Evolutionary conservation across 2,888 invertebrate genomes (phyloP).

Genomic region (Macaria notata): DNA sequence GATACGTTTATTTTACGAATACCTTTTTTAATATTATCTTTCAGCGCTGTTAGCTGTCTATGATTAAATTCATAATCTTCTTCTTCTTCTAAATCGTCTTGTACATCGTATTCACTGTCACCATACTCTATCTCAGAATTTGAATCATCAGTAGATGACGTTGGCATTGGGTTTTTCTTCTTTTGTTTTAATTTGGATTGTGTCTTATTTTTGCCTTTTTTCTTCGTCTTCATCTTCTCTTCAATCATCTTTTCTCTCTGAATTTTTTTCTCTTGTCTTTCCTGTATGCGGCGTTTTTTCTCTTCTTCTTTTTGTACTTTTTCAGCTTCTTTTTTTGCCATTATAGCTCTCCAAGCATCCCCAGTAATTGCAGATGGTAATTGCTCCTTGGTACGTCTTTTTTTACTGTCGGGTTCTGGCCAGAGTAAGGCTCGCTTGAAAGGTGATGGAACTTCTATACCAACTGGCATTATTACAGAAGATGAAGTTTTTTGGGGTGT

Average conservation of each 20-base stretch:
- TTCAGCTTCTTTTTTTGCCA: constrained; percentile 26
- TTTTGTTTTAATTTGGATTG: not conserved
- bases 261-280: constrained; percentile 8
- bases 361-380: constrained; percentile 26
- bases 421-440: constrained; percentile 26
- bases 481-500: not conserved
- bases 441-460: constrained; percentile 17
- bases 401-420: constrained; percentile 24
- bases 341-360: constrained; percentile 21
- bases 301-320: constrained; percentile 20
- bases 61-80: constrained; percentile 3
- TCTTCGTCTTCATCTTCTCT: constrained; percentile 2
- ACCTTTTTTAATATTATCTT: constrained; percentile 3
- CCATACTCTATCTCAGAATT: not conserved
- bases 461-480: constrained; percentile 1
- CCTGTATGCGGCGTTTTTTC: constrained; percentile 15
- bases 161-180: constrained; percentile 2
- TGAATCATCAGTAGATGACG: constrained; percentile 1
- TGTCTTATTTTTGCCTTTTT: constrained; percentile 1
- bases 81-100: constrained; percentile 2
- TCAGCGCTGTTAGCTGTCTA: constrained; percentile 2
- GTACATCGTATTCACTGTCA: constrained; percentile 10
- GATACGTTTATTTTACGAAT: constrained; percentile 2
- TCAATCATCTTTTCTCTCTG: not conserved
- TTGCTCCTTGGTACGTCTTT: constrained; percentile 22